Evolutionary conservation across 2,797 vertebrate genomes (phyloP), one percentile per base, ranked within the genome.

Genomic region (Gorsachius magnificus): DNA sequence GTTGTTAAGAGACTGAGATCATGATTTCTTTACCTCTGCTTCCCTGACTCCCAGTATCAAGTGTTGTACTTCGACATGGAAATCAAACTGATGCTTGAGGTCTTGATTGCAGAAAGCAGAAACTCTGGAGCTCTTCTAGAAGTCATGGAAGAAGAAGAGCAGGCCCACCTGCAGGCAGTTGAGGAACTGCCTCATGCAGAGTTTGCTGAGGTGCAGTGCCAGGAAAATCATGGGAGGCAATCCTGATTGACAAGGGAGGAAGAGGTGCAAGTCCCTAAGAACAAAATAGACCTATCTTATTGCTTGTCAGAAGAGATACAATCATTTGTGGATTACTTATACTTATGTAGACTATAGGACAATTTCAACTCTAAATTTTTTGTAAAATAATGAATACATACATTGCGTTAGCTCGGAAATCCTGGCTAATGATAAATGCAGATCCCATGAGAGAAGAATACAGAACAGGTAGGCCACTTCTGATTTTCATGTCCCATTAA

Each of bases 81-180:
- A 97, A 98, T 99, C 66, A 98, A 98, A 91, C 98, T 98, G 8
- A 61, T 99, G 71, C 60, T 99, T 91, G 98, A 99, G 96, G 98
- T 99, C 25, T 95, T 99, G 95, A 98, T 98, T 93, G 98, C 98
- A 12, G 99, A 99, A 97, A 98, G 97, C 98, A 13, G 99, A 99
- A 97, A 98, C 97, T 5, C 97, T 99, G 33, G 98, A 99, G 95
- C 98, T 18, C 96, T 99, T 79, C 85, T 98, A 95, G 99, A 99
- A 93, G 98, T 99, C 68, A 98, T 98, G 97, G 98, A 99, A 96
- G 98, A 99, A 95, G 99, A 99, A 68, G 98, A 99, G 92, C 83
- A 99, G 92, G 97, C 98, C 46, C 93, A 76, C 41, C 96, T 99
- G 54, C 95, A 75, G 72, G 95, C 97, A 35, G 98, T 96, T 82